Base-by-base conservation (phyloP, 2,797 vertebrate species). In the Threskiornis aethiopicus region DNA sequence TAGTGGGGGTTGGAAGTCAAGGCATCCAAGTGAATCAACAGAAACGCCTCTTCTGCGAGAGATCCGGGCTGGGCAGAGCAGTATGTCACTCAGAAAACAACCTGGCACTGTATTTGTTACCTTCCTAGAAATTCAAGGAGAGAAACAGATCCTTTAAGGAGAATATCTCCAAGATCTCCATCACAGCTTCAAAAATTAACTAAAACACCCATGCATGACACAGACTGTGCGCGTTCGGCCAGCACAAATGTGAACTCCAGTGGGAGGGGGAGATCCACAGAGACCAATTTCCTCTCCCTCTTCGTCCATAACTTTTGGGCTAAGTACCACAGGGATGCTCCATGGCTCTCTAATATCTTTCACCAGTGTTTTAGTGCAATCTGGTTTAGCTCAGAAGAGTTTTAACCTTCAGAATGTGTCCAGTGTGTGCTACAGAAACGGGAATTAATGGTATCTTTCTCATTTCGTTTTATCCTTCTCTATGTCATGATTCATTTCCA, bases 401-500 rank as follows among this genome's bases (percentile, higher is more conserved):
- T 95, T 92, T 83, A 94, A 97, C 96, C 93, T 96, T 95, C 96
- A 83, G 64, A 92, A 47, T 76, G 87, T 65, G 93, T 92, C 96
- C 95, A 88, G 93, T 24, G 52, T 70, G 73, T 93, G 87, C 67
- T 92, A 57, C 81, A 96, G 94, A 69, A 89, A 79, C 95, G 61
- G 79, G 96, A 96, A 97, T 94, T 96, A 96, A 95, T 59, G 81
- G 57, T 37, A 86, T 88, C 84, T 61, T 88, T 95, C 89, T 54
- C 90, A 93, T 94, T 97, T 94, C 78, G 24, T 96, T 96, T 96
- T 84, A 90, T 91, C 86, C 93, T 26, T 57, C 77, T 94, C 92
- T 84, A 61, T 92, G 94, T 87, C 79, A 25, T 95, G 95, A 97
- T 97, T 97, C 96, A 97, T 97, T 94, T 87, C 92, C 89, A 94